Evolutionary conservation across 2,113 vertebrate species (phyloP), one percentile per base, ranked within the genome.

Genomic region (Corythoichthys haematopterus): DNA sequence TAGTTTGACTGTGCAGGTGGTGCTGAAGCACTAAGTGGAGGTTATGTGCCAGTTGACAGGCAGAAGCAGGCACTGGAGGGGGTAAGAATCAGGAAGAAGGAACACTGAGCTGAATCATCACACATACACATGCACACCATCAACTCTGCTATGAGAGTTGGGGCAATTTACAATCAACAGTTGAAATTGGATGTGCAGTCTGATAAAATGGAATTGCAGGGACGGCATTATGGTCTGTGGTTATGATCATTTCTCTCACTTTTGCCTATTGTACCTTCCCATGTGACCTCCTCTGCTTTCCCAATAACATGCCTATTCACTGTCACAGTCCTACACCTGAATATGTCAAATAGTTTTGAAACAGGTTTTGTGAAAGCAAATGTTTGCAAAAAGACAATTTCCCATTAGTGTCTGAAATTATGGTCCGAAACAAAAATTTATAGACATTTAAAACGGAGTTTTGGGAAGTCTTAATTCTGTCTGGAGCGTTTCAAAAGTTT

Each of bases 121-220:
- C 63, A 40, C 63, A 66, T 46, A 58, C 65, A 68, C 73, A 66
- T 66, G 68, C 11, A 68, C 74, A 76, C 82, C 78, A 69, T 69
- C 74, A 74, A 57, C 73, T 72, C 87, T 80, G 80, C 76, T 68
- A 76, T 67, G 80, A 52, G 80, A 75, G 74, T 70, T 66, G 8
- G 79, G 83, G 83, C 85, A 85, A 89, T 88, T 84, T 88, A 81
- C 77, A 79, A 43, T 43, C 40, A 87, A 81, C 86, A 87, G 85
- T 84, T 89, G 83, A 83, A 79, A 75, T 87, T 83, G 76, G 84
- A 84, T 84, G 85, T 88, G 87, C 81, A 81, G 84, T 88, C 82
- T 87, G 83, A 85, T 90, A 85, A 84, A 83, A 86, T 90, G 78
- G 83, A 81, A 88, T 87, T 85, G 84, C 80, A 76, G 80, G 78